These are phyloP conservation scores for Callosobruchus maculatus DNA, from an alignment of 2,888 invertebrate species.

Conservation along the genomic window DNA sequence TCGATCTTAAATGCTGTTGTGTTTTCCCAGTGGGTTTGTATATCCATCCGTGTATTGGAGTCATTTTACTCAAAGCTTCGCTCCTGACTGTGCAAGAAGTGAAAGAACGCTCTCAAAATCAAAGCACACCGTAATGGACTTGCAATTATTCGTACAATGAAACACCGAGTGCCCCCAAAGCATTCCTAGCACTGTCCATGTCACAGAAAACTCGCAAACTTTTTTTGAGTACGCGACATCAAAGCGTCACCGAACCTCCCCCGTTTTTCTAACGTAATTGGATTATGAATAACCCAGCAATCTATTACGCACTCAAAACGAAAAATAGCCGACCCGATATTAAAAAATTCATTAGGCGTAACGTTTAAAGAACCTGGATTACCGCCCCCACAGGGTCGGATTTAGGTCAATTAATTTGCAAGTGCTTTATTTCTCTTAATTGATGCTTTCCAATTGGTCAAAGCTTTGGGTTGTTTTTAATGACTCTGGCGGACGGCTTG, in stretches of 20 bases:
- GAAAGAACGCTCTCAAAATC: neutral
- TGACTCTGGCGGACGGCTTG: no score
- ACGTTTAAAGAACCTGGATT: neutral
- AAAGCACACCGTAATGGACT: neutral
- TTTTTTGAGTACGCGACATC: neutral
- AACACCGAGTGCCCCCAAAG: neutral
- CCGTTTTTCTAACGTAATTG: neutral
- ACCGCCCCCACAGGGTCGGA: neutral
- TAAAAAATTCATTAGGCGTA: neutral
- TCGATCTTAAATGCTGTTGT: no score
- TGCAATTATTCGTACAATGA: no score
- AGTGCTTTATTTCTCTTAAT: neutral
- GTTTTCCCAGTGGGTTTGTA: no score
- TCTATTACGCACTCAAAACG: neutral
- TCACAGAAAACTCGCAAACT: neutral
- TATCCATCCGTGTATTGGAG: no score
- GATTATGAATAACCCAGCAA: neutral
- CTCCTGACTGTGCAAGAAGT: no score
- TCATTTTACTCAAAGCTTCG: no score
- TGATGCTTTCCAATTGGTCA: neutral
- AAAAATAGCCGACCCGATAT: neutral
- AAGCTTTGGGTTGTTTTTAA: no score
- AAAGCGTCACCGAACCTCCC: neutral
- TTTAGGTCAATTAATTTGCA: neutral
- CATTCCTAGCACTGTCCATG: neutral